Base-by-base conservation (phyloP, 1,140 invertebrate genomes). In the Meloidogyne floridensis region DNA sequence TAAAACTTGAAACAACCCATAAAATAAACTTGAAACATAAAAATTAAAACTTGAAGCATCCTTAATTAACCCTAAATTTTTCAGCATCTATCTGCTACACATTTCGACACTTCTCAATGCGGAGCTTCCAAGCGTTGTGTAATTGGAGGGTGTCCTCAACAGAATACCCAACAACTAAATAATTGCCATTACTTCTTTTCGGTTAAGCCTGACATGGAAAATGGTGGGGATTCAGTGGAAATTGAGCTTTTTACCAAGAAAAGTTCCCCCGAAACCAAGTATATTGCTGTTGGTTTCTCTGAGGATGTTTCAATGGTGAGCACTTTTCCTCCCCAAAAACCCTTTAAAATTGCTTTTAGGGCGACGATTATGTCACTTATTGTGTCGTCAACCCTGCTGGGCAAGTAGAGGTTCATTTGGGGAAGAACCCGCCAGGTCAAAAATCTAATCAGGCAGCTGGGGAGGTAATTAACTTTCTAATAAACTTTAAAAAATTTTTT, bases 271-370 rank as follows among this genome's bases (percentile, higher is more conserved):
- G 70, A 81, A 3, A 51, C 71, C 4, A 72, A 42, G n/a, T 82
- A 82, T 53, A 74, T 82, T n/a, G 76, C 78, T 80, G 81, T 82
- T 7, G 81, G 75, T 4, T 83, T 82, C 70, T 82, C 81, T 2
- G 69, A 81, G 0, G 81, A 82, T 59, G 13, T 11, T 18, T 70
- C 15, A 51, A 82, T 82, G 81, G 81, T 81, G 15, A 81, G 53
- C 15, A 54, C 2, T 5, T 15, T n/a, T 18, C 11, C 32, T 32
- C 32, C 32, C 5, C 13, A 53, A 18, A n/a, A 53, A 15, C 1
- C 6, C 2, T 11, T 79, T 20, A 32, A 32, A 32, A 32, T 32
- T 32, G 32, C 32, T 32, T 32, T 32, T 54, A 82, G 81, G 81
- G 81, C 15, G 72, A 82, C 8, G 81, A 82, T 11, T 13, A 43